These are phyloP conservation scores for Charanyca ferruginea DNA, from an alignment of 2,888 invertebrate species.

Conservation along the genomic window DNA sequence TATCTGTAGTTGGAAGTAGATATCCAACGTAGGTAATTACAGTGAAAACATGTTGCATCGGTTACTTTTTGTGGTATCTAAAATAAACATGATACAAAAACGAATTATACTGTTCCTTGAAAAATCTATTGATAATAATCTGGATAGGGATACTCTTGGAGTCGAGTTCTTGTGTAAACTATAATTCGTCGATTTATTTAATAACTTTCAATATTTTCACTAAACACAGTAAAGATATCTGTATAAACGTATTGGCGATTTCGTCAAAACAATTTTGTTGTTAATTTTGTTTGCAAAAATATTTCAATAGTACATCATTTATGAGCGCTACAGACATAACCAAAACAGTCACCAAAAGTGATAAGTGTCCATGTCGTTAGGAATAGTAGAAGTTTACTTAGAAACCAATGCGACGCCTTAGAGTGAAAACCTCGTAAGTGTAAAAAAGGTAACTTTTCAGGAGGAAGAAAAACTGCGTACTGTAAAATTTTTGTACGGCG, in stretches of 20 bases:
- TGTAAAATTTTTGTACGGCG: no score
- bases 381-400: no score
- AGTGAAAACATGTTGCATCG: neutral
- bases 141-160: neutral
- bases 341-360: no score
- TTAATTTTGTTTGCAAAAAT: constrained; percentile 35
- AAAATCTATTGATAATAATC: neutral
- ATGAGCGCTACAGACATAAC: constrained; percentile 34
- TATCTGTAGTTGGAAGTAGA: constrained; percentile 20
- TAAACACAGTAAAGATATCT: no score
- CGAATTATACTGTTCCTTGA: neutral
- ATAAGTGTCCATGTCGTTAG: no score
- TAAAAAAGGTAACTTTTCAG: no score
- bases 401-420: no score
- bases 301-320: constrained; percentile 42
- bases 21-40: constrained; percentile 26
- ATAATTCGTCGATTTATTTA: neutral
- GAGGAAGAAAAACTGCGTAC: no score
- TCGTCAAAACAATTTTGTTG: constrained; percentile 23
- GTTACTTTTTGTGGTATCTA: no score
- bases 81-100: no score
- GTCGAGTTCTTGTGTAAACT: neutral
- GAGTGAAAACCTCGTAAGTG: no score
- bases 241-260: constrained; percentile 19
- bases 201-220: no score